phyloP scores from a whole-genome alignment of 2,888 invertebrate species.

The Pristionchus maxplancki region DNA sequence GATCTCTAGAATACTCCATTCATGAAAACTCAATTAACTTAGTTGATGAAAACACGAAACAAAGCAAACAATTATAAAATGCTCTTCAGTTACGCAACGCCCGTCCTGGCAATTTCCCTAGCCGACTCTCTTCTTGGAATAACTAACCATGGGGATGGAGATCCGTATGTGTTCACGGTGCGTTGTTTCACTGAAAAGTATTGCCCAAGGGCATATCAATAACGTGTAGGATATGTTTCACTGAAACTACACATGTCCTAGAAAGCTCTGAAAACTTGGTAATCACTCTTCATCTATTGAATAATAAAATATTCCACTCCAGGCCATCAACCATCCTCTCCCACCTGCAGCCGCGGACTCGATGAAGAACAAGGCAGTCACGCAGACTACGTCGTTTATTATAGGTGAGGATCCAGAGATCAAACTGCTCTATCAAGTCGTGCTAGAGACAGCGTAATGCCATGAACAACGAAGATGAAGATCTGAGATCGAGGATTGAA shows the following conservation, averaged over 20 bases:
- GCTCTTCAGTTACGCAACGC: conserved; percentile 57
- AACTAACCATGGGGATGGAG: not conserved
- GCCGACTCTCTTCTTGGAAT: conserved; percentile 61
- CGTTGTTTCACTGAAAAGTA: too few relatives aligned
- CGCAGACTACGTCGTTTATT: conserved; percentile 29
- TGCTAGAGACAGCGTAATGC: too few relatives aligned
- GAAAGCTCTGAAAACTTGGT: too few relatives aligned
- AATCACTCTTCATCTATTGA: too few relatives aligned
- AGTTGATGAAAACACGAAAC: not conserved
- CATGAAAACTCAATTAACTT: too few relatives aligned
- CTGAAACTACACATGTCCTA: not conserved
- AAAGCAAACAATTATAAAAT: not conserved
- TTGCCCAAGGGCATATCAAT: too few relatives aligned
- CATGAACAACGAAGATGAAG: too few relatives aligned
- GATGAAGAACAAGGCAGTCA: conserved; percentile 30
- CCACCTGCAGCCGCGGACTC: conserved; percentile 54
- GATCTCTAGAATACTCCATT: too few relatives aligned
- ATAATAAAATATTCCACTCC: not conserved
- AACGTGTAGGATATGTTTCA: not conserved
- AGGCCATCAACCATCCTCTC: conserved; percentile 68
- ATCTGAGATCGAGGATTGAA: not conserved
- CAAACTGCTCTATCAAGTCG: too few relatives aligned
- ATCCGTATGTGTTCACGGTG: not conserved
- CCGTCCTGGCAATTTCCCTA: conserved; percentile 64
- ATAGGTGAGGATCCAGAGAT: not conserved